Evolutionary conservation across 64 coral and sea anemone genomes (phyloP).

Genomic region (Actinia tenebrosa): DNA sequence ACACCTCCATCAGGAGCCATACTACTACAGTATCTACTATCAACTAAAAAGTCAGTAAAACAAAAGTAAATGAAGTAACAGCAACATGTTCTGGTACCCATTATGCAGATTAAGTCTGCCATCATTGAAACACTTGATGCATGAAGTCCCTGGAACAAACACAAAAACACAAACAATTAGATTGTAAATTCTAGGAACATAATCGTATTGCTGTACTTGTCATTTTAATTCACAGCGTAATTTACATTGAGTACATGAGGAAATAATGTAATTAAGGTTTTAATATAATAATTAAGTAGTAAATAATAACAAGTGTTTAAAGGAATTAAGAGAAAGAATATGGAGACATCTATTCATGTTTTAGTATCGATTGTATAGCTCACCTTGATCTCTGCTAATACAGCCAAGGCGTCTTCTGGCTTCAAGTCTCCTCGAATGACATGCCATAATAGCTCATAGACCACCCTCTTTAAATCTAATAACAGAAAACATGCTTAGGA

Average conservation of each 20-base stretch:
- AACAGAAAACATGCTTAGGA: neutral
- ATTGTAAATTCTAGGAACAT: too few species aligned
- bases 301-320: neutral
- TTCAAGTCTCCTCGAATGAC: slow-evolving; percentile 78
- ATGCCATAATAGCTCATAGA: slow-evolving; percentile 79
- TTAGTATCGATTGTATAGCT: neutral
- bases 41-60: slow-evolving; percentile 21
- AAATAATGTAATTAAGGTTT: too few species aligned
- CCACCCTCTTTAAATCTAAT: slow-evolving; percentile 86
- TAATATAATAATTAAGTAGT: too few species aligned
- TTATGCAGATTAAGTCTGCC: slow-evolving; percentile 92
- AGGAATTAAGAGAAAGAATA: neutral
- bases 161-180: neutral
- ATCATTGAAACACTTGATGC: slow-evolving; percentile 65
- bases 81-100: slow-evolving; percentile 93
- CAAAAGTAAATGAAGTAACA: slow-evolving; percentile 62
- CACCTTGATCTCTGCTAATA: slow-evolving; percentile 71
- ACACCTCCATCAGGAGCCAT: slow-evolving; percentile 31
- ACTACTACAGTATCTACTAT: slow-evolving; percentile 41
- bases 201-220: too few species aligned
- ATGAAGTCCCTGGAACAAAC: slow-evolving; percentile 54
- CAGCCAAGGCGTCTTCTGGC: slow-evolving; percentile 64
- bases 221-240: too few species aligned
- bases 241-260: too few species aligned
- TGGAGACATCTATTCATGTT: too few species aligned